These are phyloP conservation scores for Enteromius fasciolatus DNA, from an alignment of 2,797 vertebrate genomes.

Conservation along the genomic window DNA sequence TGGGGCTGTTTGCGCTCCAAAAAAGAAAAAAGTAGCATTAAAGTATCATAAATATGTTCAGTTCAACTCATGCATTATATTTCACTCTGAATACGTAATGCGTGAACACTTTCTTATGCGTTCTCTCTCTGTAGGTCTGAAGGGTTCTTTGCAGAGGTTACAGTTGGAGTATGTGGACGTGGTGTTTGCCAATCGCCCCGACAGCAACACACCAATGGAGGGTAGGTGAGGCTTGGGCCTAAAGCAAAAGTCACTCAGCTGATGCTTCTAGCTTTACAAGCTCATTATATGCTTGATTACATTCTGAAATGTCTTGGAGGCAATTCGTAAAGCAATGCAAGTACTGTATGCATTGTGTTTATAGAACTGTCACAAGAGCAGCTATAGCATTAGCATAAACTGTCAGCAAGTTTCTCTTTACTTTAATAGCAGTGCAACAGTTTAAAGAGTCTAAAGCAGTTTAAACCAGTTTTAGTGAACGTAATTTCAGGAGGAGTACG, in stretches of 20 bases:
- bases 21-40: not conserved
- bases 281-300: slow-evolving; percentile 5
- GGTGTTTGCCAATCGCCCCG: slow-evolving; percentile 95
- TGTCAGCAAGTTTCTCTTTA: not conserved
- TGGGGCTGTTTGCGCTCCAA: not conserved
- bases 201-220: slow-evolving; percentile 98
- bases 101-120: not conserved
- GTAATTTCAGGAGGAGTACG: too few relatives aligned
- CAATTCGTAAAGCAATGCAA: not conserved
- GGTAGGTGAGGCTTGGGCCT: slow-evolving; percentile 78
- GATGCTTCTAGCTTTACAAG: not conserved
- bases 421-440: not conserved
- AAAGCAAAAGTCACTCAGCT: not conserved
- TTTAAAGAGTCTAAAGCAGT: too few relatives aligned
- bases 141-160: slow-evolving; percentile 93
- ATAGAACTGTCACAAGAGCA: not conserved
- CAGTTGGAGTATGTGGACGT: slow-evolving; percentile 98
- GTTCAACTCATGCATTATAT: not conserved
- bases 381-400: slow-evolving; percentile 13
- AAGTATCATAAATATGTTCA: not conserved
- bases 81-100: not conserved
- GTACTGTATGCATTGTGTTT: not conserved
- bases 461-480: too few relatives aligned
- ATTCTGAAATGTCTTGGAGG: not conserved
- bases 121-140: slow-evolving; percentile 80